Base-by-base conservation (phyloP, 2,888 invertebrate species). In the Thysanoteuthis rhombus region DNA sequence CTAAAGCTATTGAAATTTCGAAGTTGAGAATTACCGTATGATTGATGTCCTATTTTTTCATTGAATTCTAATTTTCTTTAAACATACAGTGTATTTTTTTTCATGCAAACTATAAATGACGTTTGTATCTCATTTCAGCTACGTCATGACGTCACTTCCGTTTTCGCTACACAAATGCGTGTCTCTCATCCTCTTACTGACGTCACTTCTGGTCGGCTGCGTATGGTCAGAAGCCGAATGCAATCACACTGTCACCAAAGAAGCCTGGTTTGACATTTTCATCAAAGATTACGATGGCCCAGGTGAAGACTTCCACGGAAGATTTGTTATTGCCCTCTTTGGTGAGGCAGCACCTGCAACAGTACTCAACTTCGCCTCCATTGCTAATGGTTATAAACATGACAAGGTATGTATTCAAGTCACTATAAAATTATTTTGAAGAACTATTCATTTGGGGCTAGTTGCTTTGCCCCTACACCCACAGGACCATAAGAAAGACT, bases 281-380 rank as follows among this genome's bases (percentile, higher is more conserved):
- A 95, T 97, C 42, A 96, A 96, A 94, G 96, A 97, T 94, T 94
- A 95, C 93, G 96, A 96, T 93, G 96, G 96, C 10, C 95, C 96
- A 16, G 97, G 96, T 1, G 96, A 96, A 36, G 95, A 96, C 94
- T 96, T 95, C 93, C 95, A 94, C n/a, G 97, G 96, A 0, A 94
- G 96, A 39, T 95, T 97, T 92, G 95, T 95, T 5, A 95, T 97
- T 47, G 97, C 95, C 28, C 95, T 97, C 93, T 97, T 97, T 93
- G 97, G 97, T n/a, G 96, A 97, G 42, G 95, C 95, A 6, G 96
- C 96, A 25, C 97, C 97, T 12, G 97, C 97, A 96, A 97, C 97
- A 0, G 95, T 95, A 12, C 95, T 97, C 95, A 97, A 97, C 95
- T 97, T 97, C 94, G 95, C 95, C 52, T 95, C 96, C 90, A 95